These are phyloP conservation scores for Rhagologus leucostigma DNA, from an alignment of 2,113 vertebrate species.

Conservation along the genomic window DNA sequence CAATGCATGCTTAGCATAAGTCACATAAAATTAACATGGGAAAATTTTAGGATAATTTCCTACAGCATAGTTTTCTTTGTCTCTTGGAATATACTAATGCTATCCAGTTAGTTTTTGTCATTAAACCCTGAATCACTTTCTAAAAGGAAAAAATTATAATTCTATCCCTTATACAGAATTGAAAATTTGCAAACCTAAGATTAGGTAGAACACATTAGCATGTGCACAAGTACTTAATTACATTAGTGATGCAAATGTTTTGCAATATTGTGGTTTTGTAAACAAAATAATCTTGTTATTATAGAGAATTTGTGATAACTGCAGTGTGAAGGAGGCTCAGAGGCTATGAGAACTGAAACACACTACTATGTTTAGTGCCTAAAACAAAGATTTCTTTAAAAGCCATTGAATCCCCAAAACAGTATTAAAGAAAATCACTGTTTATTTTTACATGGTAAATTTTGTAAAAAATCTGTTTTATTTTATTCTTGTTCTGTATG, in stretches of 20 bases:
- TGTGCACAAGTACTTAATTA: slow-evolving; percentile 71
- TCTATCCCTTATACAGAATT: slow-evolving; percentile 21
- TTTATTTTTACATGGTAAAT: not conserved
- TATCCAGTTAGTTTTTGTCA: slow-evolving; percentile 36
- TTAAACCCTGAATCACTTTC: slow-evolving; percentile 19
- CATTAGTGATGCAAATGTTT: slow-evolving; percentile 74
- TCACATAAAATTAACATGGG: not conserved
- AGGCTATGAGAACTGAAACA: slow-evolving; percentile 41
- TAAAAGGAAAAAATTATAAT: slow-evolving; percentile 42
- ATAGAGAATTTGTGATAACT: slow-evolving; percentile 63
- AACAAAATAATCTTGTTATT: slow-evolving; percentile 71
- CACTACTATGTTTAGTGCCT: not conserved
- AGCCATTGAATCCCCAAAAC: not conserved
- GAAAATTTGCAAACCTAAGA: slow-evolving; percentile 61
- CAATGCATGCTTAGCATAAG: not conserved
- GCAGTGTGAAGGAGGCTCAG: slow-evolving; percentile 37
- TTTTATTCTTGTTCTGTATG: slow-evolving; percentile 9
- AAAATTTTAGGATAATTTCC: not conserved
- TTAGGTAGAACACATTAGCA: slow-evolving; percentile 60
- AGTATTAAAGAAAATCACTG: not conserved
- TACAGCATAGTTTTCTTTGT: slow-evolving; percentile 12
- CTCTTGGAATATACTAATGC: not conserved
- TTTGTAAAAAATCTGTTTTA: not conserved
- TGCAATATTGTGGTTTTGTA: slow-evolving; percentile 67
- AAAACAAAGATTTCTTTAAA: slow-evolving; percentile 32